Evolutionary conservation across 1,140 invertebrate species (phyloP).

Genomic region (Nomia melanderi): DNA sequence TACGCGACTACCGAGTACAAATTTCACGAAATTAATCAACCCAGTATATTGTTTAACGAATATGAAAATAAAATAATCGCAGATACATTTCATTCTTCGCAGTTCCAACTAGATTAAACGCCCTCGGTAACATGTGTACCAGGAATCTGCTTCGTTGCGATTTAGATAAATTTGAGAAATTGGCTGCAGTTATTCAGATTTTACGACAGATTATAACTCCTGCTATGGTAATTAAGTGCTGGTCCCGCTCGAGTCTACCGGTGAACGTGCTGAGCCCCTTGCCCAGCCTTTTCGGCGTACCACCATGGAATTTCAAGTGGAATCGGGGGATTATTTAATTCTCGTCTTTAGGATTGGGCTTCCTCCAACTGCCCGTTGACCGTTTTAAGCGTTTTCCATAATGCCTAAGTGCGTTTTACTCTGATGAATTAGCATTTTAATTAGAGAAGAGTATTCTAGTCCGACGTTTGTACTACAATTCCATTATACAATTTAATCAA

Average conservation of each 20-base stretch:
- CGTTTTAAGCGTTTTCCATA: slow-evolving; percentile 65
- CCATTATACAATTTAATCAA: slow-evolving; percentile 50
- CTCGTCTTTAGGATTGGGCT: slow-evolving; percentile 42
- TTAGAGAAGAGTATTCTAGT: slow-evolving; percentile 58
- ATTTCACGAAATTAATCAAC: slow-evolving; percentile 1
- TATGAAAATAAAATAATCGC: too few relatives aligned
- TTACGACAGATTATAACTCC: slow-evolving; percentile 70
- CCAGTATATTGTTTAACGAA: too few relatives aligned
- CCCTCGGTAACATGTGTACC: too few relatives aligned
- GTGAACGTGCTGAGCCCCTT: slow-evolving; percentile 45
- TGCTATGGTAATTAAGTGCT: slow-evolving; percentile 65
- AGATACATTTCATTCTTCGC: too few relatives aligned
- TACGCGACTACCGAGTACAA: not conserved
- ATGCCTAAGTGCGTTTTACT: slow-evolving; percentile 51
- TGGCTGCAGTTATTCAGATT: slow-evolving; percentile 70
- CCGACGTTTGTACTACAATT: slow-evolving; percentile 50
- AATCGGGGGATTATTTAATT: slow-evolving; percentile 66
- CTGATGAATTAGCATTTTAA: slow-evolving; percentile 66
- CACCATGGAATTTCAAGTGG: slow-evolving; percentile 65
- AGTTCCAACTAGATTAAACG: too few relatives aligned
- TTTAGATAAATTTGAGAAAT: slow-evolving; percentile 73
- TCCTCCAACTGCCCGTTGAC: not conserved
- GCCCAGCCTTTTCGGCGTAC: slow-evolving; percentile 54
- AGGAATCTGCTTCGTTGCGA: slow-evolving; percentile 56
- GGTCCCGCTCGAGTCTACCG: slow-evolving; percentile 32